phyloP scores from a whole-genome alignment of 2,888 invertebrate genomes.

The Rhingia campestris region DNA sequence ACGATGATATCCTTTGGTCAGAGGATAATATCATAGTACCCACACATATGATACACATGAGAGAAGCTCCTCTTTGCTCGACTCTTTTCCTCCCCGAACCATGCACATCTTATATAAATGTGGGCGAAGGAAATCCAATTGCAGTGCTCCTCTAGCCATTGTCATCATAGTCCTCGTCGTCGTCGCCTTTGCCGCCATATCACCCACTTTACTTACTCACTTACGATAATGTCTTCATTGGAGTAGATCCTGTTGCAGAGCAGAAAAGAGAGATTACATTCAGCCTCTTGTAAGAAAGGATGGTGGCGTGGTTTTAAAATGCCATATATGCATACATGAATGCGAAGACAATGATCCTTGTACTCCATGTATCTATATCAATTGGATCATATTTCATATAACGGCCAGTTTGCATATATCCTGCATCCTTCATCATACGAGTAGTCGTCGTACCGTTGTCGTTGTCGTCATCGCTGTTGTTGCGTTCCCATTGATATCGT shows the following conservation, averaged over 20 bases:
- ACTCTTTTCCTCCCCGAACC: constrained; percentile 22
- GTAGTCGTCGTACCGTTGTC: constrained; percentile 1
- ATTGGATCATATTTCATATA: constrained; percentile 74
- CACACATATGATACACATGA: constrained; percentile 56
- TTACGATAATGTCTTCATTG: constrained; percentile 72
- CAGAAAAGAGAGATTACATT: constrained; percentile 46
- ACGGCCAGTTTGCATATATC: constrained; percentile 69
- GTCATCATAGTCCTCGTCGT: constrained; percentile 4
- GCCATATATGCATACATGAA: constrained; percentile 35
- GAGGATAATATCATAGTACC: constrained; percentile 66
- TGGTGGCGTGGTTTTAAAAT: neutral
- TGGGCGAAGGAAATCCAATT: constrained; percentile 58
- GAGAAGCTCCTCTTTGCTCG: constrained; percentile 14
- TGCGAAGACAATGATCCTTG: constrained; percentile 67
- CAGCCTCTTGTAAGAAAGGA: constrained; percentile 20
- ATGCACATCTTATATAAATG: constrained; percentile 57
- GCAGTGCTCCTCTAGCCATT: constrained; percentile 40
- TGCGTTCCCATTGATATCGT: constrained; percentile 4
- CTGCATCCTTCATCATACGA: constrained; percentile 34
- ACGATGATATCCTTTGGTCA: constrained; percentile 70
- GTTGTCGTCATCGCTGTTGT: constrained; percentile 19
- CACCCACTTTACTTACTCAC: constrained; percentile 66
- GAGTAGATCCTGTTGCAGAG: constrained; percentile 66
- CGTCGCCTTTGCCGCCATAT: constrained; percentile 5
- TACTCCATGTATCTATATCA: constrained; percentile 62